Evolutionary conservation across 2,888 invertebrate genomes (phyloP).

Genomic region (Spicauda simplicius): DNA sequence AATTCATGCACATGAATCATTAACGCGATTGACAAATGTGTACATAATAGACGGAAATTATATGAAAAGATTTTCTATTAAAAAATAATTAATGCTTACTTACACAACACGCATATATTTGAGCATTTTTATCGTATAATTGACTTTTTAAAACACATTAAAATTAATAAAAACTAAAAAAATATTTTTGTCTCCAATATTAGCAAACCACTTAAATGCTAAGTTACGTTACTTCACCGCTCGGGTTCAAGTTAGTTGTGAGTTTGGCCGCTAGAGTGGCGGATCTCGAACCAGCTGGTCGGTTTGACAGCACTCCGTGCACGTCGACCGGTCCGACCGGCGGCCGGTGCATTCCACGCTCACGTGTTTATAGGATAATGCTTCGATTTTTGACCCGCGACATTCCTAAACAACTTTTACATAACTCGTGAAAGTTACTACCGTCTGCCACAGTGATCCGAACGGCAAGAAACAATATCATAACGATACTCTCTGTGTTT

Average conservation of each 20-base stretch:
- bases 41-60: too few relatives aligned
- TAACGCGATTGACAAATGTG: too few relatives aligned
- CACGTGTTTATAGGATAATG: slow-evolving; percentile 67
- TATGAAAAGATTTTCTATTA: too few relatives aligned
- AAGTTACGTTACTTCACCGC: slow-evolving; percentile 53
- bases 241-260: slow-evolving; percentile 66
- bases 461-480: slow-evolving; percentile 41
- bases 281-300: slow-evolving; percentile 72
- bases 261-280: slow-evolving; percentile 75
- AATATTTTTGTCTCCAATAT: background rate
- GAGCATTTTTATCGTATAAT: too few relatives aligned
- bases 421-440: slow-evolving; percentile 59
- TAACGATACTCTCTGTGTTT: slow-evolving; percentile 53
- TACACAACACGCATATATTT: too few relatives aligned
- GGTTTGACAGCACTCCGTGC: slow-evolving; percentile 64
- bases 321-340: slow-evolving; percentile 62
- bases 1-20: too few relatives aligned
- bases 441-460: slow-evolving; percentile 40
- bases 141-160: background rate
- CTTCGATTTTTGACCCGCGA: slow-evolving; percentile 64
- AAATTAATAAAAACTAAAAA: background rate
- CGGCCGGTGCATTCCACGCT: slow-evolving; percentile 58
- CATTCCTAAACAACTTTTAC: slow-evolving; percentile 59
- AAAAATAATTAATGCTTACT: too few relatives aligned
- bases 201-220: slow-evolving; percentile 22